A percentile compares a stretch with the other conserved stretches of the same genome.
These are phyloP conservation scores for Brachionus rotundiformis DNA, from an alignment of 1,140 invertebrate species.

Conservation along the genomic window DNA sequence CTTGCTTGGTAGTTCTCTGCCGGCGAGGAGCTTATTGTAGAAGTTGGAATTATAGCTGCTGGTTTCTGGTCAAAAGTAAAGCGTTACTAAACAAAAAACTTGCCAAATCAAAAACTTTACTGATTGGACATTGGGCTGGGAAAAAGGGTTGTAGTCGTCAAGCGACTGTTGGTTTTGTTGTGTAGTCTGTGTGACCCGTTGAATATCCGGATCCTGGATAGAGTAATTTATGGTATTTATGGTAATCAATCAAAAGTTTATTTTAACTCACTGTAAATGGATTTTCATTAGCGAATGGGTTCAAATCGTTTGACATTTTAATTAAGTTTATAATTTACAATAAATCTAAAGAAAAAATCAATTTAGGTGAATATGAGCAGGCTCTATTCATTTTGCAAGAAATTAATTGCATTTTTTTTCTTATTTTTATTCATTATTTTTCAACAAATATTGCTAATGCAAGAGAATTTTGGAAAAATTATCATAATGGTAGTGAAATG, in stretches of 20 bases:
- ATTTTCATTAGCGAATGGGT: slow-evolving; percentile 31
- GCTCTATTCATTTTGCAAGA: not conserved
- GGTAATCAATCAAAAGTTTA: not conserved
- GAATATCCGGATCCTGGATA: slow-evolving; percentile 17
- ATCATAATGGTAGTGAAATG: slow-evolving; percentile 35
- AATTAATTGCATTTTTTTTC: not conserved
- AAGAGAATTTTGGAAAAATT: not conserved
- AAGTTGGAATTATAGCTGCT: slow-evolving; percentile 50
- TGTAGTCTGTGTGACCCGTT: not conserved
- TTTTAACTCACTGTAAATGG: slow-evolving; percentile 12
- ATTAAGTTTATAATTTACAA: not conserved
- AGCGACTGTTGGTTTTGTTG: slow-evolving; percentile 61
- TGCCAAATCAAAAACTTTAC: not conserved
- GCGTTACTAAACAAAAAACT: slow-evolving; percentile 1
- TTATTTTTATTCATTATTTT: not conserved
- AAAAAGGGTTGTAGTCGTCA: slow-evolving; percentile 92
- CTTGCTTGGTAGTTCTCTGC: not conserved
- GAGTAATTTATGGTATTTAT: not conserved
- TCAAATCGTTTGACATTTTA: slow-evolving; percentile 36
- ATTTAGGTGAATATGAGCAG: not conserved
- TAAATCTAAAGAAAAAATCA: not conserved
- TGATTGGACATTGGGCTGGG: slow-evolving; percentile 56
- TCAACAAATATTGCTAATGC: not conserved
- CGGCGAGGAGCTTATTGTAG: not conserved
- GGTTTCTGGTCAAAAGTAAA: slow-evolving; percentile 60